phyloP scores from a whole-genome alignment of 2,113 vertebrate genomes.

The Beaufortia kweichowensis region DNA sequence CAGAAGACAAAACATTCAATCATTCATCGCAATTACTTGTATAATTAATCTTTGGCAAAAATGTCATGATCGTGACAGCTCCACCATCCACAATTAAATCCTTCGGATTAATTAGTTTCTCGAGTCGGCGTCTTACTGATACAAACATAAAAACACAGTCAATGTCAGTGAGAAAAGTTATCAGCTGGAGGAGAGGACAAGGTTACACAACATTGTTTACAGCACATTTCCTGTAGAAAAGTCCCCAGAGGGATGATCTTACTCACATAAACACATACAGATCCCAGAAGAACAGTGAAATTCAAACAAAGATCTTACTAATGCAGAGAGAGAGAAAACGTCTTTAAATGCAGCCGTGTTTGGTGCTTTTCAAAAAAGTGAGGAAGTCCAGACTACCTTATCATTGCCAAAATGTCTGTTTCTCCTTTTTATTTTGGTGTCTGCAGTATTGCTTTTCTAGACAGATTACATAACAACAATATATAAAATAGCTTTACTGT shows the following conservation, averaged over 20 bases:
- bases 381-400: not conserved
- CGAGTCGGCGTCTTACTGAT: not conserved
- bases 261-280: constrained; percentile 66
- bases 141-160: constrained; percentile 18
- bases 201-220: constrained; percentile 74
- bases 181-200: constrained; percentile 65
- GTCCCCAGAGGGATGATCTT: constrained; percentile 68
- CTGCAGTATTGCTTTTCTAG: not conserved
- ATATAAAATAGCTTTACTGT: too few relatives aligned
- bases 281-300: constrained; percentile 37
- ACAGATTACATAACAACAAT: too few relatives aligned
- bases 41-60: too few relatives aligned
- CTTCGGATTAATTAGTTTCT: constrained; percentile 25
- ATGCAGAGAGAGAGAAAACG: not conserved
- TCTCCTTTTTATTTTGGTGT: not conserved
- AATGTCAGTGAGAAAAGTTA: constrained; percentile 62
- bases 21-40: too few relatives aligned
- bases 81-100: not conserved
- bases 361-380: not conserved
- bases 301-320: constrained; percentile 27
- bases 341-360: not conserved
- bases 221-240: constrained; percentile 73
- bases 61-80: too few relatives aligned
- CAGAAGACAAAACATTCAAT: too few relatives aligned
- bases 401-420: not conserved